Evolutionary conservation across 2,797 vertebrate species (phyloP).

Genomic region (Champsocephalus gunnari): DNA sequence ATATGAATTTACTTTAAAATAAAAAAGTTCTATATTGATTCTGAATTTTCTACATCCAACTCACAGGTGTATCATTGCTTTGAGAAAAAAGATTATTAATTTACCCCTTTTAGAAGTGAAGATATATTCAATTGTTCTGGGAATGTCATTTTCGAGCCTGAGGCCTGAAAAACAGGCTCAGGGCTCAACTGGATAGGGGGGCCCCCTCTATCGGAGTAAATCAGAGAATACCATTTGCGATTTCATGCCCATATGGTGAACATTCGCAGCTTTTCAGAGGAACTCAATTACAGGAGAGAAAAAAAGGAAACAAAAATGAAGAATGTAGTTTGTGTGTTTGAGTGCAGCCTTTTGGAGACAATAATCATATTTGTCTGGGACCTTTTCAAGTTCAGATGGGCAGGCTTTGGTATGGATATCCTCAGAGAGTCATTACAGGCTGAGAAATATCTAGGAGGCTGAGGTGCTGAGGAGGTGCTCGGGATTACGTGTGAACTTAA

Average conservation of each 20-base stretch:
- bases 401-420: constrained; percentile 53
- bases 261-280: constrained; percentile 43
- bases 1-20: no score
- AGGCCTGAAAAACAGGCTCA: no score
- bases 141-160: no score
- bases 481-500: constrained; percentile 17
- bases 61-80: no score
- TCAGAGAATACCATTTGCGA: constrained; percentile 38
- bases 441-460: constrained; percentile 36
- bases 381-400: constrained; percentile 23
- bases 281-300: constrained; percentile 15
- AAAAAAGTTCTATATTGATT: no score
- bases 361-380: constrained; percentile 54
- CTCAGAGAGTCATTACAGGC: constrained; percentile 47
- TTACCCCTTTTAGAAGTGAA: no score
- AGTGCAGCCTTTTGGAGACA: constrained; percentile 39
- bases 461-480: constrained; percentile 34
- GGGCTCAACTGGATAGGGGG: constrained; percentile 1
- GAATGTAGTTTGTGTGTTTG: constrained; percentile 30
- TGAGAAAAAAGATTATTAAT: no score
- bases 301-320: constrained; percentile 8
- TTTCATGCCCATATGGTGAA: constrained; percentile 61
- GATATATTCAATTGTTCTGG: no score
- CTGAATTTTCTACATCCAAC: no score
- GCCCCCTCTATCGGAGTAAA: constrained; percentile 12